Base-by-base conservation (phyloP, 1,140 invertebrate genomes). In the Thalassaphorura encarpata region DNA sequence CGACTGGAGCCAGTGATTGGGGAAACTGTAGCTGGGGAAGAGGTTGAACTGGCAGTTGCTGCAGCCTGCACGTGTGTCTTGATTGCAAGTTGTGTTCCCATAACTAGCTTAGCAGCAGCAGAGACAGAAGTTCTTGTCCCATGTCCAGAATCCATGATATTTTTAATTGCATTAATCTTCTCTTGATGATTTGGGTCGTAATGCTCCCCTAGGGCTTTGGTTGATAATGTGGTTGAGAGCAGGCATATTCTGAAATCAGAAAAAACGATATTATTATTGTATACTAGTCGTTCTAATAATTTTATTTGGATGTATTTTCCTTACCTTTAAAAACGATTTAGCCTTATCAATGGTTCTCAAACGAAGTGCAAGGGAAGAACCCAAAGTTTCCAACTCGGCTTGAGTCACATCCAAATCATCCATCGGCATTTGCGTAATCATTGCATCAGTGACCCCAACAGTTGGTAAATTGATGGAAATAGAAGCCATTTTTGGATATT, bases 371-470 rank as follows among this genome's bases (percentile, higher is more conserved):
- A 85, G 83, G 41, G 83, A 84, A 0, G 87, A 87, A 13, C 93
- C 73, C 27, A 95, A 70, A 39, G 82, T 82, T 72, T 96, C 90
- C n/a, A 95, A 70, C 69, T 95, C 91, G 40, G 84, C 68, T 68
- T 96, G 90, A 13, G 95, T 72, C 0, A 77, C 76, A 69, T 94
- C 89, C 15, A 95, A 72, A 69, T 95, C 89, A 60, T 93, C 89
- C 70, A 86, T 82, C 8, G 54, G 45, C 2, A 64, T 28, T 11
- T 8, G 41, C 8, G 18, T 13, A 15, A 15, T 39, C 51, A 51
- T 19, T 18, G 18, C 3, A 41, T 8, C 18, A 31, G n/a, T 28
- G 36, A 18, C 40, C 29, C 26, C 1, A 21, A 60, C 31, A 16
- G 62, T 57, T 5, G 61, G 61, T 21, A 60, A 58, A 18, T 28